These are phyloP conservation scores for Calidris pugnax DNA, from an alignment of 2,113 vertebrate species.

Conservation along the genomic window DNA sequence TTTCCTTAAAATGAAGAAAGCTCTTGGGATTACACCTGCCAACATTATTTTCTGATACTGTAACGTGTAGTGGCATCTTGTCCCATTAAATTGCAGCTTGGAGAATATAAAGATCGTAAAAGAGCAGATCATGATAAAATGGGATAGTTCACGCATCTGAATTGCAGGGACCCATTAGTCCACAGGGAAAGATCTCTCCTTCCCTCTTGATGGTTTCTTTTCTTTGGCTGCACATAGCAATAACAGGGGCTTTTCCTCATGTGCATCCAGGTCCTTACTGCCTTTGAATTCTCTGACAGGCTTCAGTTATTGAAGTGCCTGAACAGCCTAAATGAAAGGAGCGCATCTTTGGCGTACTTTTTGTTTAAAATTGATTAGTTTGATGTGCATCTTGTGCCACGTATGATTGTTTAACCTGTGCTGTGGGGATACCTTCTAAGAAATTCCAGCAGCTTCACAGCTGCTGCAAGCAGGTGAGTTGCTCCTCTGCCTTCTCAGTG, in stretches of 20 bases:
- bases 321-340: not conserved
- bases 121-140: not conserved
- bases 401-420: not conserved
- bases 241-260: not conserved
- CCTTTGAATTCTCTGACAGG: not conserved
- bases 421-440: not conserved
- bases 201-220: not conserved
- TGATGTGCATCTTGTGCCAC: not conserved
- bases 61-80: not conserved
- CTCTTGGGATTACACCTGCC: not conserved
- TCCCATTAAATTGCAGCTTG: constrained; percentile 4
- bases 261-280: not conserved
- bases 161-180: not conserved
- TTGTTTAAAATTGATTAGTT: not conserved
- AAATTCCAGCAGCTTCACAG: not conserved
- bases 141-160: not conserved
- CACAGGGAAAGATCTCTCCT: not conserved
- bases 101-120: constrained; percentile 33
- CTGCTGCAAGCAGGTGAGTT: not conserved
- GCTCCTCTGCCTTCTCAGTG: not conserved
- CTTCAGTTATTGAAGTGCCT: not conserved
- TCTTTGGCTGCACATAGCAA: not conserved
- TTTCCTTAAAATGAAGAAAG: not conserved
- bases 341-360: not conserved
- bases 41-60: not conserved